These are phyloP conservation scores for Anarhynchus alexandrinus DNA, from an alignment of 2,113 vertebrate genomes.

Conservation along the genomic window DNA sequence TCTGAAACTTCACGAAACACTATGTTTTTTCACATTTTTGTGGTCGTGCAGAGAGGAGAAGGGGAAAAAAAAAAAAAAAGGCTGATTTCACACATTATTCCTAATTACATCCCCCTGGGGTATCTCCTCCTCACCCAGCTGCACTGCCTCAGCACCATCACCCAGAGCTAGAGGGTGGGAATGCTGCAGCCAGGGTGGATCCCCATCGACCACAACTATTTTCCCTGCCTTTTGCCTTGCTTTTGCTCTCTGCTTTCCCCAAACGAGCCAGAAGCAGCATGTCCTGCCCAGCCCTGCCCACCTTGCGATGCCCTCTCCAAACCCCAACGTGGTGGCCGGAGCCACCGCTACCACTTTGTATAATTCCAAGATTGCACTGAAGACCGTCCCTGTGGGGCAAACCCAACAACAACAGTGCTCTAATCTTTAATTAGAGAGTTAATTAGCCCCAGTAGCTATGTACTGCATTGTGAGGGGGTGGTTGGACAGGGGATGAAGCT, in stretches of 20 bases:
- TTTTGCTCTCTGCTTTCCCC: not conserved
- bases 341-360: rapidly evolving
- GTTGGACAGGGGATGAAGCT: not conserved
- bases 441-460: not conserved
- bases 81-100: not conserved
- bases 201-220: not conserved
- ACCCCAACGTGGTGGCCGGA: rapidly evolving
- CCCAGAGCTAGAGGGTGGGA: not conserved
- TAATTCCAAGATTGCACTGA: not conserved
- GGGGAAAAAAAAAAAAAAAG: no score
- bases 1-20: rapidly evolving
- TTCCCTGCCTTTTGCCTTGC: not conserved
- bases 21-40: rapidly evolving
- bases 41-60: not conserved
- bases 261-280: rapidly evolving
- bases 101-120: not conserved
- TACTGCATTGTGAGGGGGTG: not conserved
- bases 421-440: conserved; percentile 44
- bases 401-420: not conserved
- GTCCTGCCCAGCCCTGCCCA: not conserved
- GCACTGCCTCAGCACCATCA: not conserved
- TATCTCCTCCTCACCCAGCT: not conserved
- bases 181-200: not conserved
- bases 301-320: not conserved
- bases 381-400: not conserved